A percentile compares a stretch with the other conserved stretches of the same genome.
Conservation (phyloP, 2,113 vertebrate species). For the Carlito syrichta region DNA sequence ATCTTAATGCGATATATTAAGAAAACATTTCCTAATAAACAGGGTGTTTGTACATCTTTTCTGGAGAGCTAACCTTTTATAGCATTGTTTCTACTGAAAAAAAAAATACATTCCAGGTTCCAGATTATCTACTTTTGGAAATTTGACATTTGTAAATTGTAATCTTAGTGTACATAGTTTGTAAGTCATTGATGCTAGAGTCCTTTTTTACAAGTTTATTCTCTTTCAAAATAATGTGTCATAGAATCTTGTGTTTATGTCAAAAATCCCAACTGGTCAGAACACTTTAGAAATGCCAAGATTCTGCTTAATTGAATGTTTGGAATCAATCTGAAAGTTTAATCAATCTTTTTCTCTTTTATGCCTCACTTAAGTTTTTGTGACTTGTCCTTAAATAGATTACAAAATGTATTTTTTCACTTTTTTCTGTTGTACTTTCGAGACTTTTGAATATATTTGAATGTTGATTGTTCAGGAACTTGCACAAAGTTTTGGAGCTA, state of each 20-base stretch:
- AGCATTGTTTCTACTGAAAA: background rate
- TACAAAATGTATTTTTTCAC: conserved; percentile 37
- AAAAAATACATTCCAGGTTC: conserved; percentile 17
- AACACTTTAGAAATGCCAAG: background rate
- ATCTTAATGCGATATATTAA: background rate
- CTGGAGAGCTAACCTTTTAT: background rate
- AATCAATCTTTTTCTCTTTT: background rate
- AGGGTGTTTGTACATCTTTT: background rate
- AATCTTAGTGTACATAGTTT: conserved; percentile 16
- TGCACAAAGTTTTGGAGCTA: conserved; percentile 20
- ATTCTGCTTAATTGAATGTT: background rate
- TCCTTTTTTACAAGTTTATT: conserved; percentile 7
- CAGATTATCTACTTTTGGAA: conserved; percentile 5
- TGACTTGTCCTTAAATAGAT: background rate
- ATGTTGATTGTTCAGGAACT: conserved; percentile 28
- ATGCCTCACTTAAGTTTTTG: conserved; percentile 6
- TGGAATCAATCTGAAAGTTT: conserved; percentile 9
- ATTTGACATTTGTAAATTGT: background rate
- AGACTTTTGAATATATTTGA: conserved; percentile 41
- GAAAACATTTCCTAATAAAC: background rate
- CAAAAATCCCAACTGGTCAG: background rate
- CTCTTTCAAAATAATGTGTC: background rate
- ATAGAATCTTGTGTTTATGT: background rate
- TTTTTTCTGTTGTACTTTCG: conserved; percentile 47
- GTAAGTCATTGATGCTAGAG: conserved; percentile 41